phyloP scores from a whole-genome alignment of 1,140 invertebrate species.

The Penaeus chinensis region DNA sequence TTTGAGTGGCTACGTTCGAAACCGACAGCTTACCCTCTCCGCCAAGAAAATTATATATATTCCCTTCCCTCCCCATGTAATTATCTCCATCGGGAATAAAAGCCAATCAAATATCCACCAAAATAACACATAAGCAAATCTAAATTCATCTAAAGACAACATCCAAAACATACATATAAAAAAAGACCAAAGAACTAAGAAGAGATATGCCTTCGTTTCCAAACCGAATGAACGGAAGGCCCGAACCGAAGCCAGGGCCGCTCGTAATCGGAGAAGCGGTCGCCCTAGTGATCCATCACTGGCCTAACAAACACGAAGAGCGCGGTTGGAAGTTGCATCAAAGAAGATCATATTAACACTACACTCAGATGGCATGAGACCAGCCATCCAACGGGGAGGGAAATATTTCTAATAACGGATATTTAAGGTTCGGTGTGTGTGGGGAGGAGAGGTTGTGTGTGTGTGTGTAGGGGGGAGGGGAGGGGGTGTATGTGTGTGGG shows the following conservation, averaged over 20 bases:
- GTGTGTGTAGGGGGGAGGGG: too few relatives aligned
- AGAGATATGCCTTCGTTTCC: background rate
- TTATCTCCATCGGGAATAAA: too few relatives aligned
- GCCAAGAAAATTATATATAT: background rate
- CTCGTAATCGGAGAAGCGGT: slow-evolving; percentile 14
- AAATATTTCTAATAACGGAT: too few relatives aligned
- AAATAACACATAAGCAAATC: too few relatives aligned
- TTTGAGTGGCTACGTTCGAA: slow-evolving; percentile 53
- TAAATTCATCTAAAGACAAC: too few relatives aligned
- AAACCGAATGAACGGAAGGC: too few relatives aligned
- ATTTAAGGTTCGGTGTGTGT: too few relatives aligned
- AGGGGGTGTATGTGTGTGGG: too few relatives aligned
- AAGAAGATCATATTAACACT: slow-evolving; percentile 60
- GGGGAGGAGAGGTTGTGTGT: too few relatives aligned
- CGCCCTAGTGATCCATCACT: slow-evolving; percentile 49
- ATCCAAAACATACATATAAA: too few relatives aligned
- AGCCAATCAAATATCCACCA: too few relatives aligned
- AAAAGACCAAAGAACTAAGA: background rate
- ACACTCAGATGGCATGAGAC: slow-evolving; percentile 40
- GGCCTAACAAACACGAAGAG: slow-evolving; percentile 54
- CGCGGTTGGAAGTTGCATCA: slow-evolving; percentile 60
- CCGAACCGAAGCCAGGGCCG: background rate
- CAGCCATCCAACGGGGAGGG: background rate
- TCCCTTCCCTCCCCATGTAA: background rate
- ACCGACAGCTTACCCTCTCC: background rate